Conservation (phyloP, 2,113 vertebrate genomes). For the Ardeotis arabs region DNA sequence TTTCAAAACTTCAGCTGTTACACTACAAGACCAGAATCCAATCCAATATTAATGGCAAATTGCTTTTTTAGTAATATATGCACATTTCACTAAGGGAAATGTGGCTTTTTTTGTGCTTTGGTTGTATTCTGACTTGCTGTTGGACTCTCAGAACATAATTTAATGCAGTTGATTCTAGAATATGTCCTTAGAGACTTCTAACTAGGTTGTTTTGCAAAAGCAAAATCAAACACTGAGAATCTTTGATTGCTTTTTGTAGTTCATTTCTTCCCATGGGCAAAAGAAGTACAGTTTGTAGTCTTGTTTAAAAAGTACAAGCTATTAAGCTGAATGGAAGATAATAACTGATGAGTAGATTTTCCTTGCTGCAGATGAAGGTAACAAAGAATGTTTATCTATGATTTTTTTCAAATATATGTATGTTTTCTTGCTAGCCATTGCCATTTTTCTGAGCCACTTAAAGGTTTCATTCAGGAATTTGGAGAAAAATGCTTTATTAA, state of each 20-base stretch:
- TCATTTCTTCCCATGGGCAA: not conserved
- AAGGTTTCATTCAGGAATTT: not conserved
- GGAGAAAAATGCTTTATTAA: not conserved
- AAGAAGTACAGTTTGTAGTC: not conserved
- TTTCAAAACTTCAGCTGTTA: not conserved
- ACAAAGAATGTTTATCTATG: not conserved
- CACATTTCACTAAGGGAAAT: not conserved
- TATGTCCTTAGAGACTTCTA: conserved; percentile 38
- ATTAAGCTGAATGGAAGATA: not conserved
- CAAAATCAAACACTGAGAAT: conserved; percentile 17
- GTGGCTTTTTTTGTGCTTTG: not conserved
- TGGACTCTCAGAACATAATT: not conserved
- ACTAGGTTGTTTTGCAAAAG: conserved; percentile 38
- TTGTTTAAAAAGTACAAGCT: conserved; percentile 3
- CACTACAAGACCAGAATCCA: not conserved
- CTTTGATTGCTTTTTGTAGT: conserved; percentile 27
- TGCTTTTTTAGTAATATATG: not conserved
- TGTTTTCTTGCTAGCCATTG: not conserved
- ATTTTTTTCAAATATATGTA: not conserved
- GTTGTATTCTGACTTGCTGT: not conserved
- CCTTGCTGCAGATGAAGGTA: not conserved
- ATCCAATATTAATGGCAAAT: not conserved
- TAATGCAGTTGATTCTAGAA: conserved; percentile 1
- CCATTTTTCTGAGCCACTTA: not conserved
- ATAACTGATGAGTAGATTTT: not conserved